Evolutionary conservation across 2,797 vertebrate species (phyloP).

Genomic region (Vireo griseus): DNA sequence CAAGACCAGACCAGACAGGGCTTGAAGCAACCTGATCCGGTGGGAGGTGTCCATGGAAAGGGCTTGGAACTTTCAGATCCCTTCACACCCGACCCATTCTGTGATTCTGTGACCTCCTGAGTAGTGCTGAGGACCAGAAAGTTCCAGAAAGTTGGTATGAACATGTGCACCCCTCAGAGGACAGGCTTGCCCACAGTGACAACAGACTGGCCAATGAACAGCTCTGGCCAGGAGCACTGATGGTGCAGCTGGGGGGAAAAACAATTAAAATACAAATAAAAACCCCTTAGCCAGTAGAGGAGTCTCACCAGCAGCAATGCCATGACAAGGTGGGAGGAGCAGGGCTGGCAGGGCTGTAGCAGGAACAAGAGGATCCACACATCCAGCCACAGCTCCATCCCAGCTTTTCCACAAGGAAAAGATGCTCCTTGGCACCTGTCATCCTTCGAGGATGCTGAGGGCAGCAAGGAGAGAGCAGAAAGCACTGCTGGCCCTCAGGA

Average conservation of each 20-base stretch:
- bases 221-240: neutral
- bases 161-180: neutral
- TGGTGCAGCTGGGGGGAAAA: accelerated
- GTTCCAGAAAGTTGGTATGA: neutral
- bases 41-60: neutral
- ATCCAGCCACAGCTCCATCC: neutral
- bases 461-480: neutral
- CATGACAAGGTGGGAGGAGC: neutral
- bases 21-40: neutral
- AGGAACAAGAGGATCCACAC: neutral
- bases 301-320: neutral
- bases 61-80: neutral
- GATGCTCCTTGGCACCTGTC: neutral
- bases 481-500: neutral
- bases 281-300: accelerated
- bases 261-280: neutral
- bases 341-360: neutral
- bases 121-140: neutral
- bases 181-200: neutral
- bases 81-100: neutral
- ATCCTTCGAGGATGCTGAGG: neutral
- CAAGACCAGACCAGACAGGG: neutral
- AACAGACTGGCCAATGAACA: neutral
- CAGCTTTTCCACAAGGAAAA: neutral
- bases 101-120: neutral